These are phyloP conservation scores for Calephelis virginiensis DNA, from an alignment of 1,140 invertebrate genomes.

Conservation along the genomic window DNA sequence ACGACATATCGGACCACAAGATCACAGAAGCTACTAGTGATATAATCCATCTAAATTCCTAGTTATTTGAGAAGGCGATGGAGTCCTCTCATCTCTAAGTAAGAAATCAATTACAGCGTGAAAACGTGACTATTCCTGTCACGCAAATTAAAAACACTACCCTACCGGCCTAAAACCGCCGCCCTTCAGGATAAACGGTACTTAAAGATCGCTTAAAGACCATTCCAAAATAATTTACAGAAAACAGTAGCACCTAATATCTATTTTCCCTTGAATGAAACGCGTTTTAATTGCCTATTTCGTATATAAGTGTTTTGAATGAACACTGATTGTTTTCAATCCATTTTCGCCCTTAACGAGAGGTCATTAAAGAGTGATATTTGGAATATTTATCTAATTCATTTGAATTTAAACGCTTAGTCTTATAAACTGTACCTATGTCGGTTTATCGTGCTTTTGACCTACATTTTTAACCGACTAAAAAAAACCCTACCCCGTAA, in stretches of 20 bases:
- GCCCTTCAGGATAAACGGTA: neutral
- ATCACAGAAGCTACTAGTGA: neutral
- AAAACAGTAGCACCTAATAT: conserved; percentile 9
- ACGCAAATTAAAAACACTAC: neutral
- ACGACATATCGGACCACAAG: too few species aligned
- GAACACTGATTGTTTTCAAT: conserved; percentile 1
- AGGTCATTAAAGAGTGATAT: conserved; percentile 7
- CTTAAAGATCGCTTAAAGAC: neutral
- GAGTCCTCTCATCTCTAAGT: too few species aligned
- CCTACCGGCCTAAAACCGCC: neutral
- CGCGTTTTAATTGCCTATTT: conserved; percentile 10
- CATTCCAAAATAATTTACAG: conserved; percentile 6
- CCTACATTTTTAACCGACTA: too few species aligned
- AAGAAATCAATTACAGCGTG: too few species aligned
- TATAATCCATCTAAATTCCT: too few species aligned
- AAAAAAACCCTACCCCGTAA: too few species aligned
- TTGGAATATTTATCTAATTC: conserved; percentile 8
- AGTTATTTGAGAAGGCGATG: too few species aligned
- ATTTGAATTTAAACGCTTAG: conserved; percentile 8
- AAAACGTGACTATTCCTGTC: too few species aligned
- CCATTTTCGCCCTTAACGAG: conserved; percentile 8
- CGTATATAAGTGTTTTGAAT: conserved; percentile 12
- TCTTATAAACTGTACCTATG: neutral
- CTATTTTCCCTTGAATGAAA: conserved; percentile 8
- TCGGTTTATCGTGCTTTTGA: too few species aligned